Percentiles rank a stretch among this genome's conserved stretches.
Evolutionary conservation across 1,140 invertebrate species (phyloP).

Genomic region (Hycleus phaleratus): DNA sequence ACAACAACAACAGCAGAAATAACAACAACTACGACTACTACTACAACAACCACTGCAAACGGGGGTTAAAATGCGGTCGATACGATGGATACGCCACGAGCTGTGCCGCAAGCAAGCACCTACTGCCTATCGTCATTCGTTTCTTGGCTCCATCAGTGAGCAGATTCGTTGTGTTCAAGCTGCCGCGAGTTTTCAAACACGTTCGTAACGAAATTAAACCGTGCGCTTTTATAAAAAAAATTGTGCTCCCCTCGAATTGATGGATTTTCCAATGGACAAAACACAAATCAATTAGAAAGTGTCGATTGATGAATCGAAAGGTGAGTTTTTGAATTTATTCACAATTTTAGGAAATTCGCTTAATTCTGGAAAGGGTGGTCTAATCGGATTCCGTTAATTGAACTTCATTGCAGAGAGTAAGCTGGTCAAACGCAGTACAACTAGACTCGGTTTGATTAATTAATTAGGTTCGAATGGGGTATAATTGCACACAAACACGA

Average conservation of each 20-base stretch:
- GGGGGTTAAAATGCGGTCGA: constrained; percentile 12
- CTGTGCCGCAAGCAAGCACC: constrained; percentile 11
- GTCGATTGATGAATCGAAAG: too few relatives aligned
- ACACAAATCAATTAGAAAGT: too few relatives aligned
- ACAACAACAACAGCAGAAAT: too few relatives aligned
- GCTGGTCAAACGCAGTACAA: constrained; percentile 18
- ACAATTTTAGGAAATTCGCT: too few relatives aligned
- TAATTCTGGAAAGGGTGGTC: constrained; percentile 3
- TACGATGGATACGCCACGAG: constrained; percentile 11
- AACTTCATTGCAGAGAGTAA: constrained; percentile 14
- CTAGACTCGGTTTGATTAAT: constrained; percentile 19
- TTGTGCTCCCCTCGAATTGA: too few relatives aligned
- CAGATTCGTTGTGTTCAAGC: too few relatives aligned
- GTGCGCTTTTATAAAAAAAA: too few relatives aligned
- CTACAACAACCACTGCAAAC: background rate
- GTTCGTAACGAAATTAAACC: too few relatives aligned
- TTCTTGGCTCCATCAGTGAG: constrained; percentile 9
- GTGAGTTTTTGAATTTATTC: too few relatives aligned
- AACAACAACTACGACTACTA: too few relatives aligned
- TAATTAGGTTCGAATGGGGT: constrained; percentile 15
- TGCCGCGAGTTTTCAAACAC: too few relatives aligned
- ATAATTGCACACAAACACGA: background rate
- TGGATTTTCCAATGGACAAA: too few relatives aligned
- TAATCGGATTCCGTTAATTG: constrained; percentile 20
- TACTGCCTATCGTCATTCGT: constrained; percentile 10